A percentile compares a stretch with the other conserved stretches of the same genome.
These are phyloP conservation scores for Discoglossus pictus DNA, from an alignment of 2,797 vertebrate species.

Conservation along the genomic window DNA sequence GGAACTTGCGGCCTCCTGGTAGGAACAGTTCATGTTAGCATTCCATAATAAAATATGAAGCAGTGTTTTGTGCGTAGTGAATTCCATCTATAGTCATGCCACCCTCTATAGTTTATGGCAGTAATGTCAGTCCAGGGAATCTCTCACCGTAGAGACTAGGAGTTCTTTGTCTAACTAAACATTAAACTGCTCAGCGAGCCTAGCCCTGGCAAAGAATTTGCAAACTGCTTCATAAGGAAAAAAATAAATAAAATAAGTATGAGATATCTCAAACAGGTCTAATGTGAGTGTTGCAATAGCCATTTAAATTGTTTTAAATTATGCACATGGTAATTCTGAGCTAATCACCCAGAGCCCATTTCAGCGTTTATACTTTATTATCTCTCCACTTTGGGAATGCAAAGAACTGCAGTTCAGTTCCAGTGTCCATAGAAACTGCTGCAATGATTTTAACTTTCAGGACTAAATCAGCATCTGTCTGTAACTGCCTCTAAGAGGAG, in stretches of 20 bases:
- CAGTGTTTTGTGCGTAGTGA: too few relatives aligned
- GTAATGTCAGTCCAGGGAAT: neutral
- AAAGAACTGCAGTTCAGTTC: conserved; percentile 42
- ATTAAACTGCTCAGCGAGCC: neutral
- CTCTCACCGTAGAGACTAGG: neutral
- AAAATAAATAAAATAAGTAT: conserved; percentile 33
- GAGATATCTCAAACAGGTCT: conserved; percentile 44
- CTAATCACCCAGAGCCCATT: conserved; percentile 51
- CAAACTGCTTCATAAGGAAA: conserved; percentile 21
- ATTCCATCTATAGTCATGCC: neutral
- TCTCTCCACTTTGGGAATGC: conserved; percentile 46
- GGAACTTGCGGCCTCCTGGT: too few relatives aligned
- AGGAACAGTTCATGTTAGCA: too few relatives aligned
- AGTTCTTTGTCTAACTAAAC: neutral
- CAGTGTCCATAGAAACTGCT: conserved; percentile 49
- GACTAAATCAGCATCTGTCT: conserved; percentile 41
- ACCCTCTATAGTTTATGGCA: neutral
- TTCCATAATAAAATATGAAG: too few relatives aligned
- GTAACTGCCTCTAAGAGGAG: conserved; percentile 4
- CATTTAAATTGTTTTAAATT: conserved; percentile 52
- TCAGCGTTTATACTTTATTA: conserved; percentile 51
- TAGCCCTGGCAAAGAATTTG: conserved; percentile 12
- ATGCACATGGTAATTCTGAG: conserved; percentile 48
- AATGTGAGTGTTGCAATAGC: conserved; percentile 43
- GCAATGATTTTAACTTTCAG: conserved; percentile 43